Percentiles rank a stretch among this genome's conserved stretches.
Conservation (phyloP, 2,797 vertebrate species). For the Etheostoma perlongum region DNA sequence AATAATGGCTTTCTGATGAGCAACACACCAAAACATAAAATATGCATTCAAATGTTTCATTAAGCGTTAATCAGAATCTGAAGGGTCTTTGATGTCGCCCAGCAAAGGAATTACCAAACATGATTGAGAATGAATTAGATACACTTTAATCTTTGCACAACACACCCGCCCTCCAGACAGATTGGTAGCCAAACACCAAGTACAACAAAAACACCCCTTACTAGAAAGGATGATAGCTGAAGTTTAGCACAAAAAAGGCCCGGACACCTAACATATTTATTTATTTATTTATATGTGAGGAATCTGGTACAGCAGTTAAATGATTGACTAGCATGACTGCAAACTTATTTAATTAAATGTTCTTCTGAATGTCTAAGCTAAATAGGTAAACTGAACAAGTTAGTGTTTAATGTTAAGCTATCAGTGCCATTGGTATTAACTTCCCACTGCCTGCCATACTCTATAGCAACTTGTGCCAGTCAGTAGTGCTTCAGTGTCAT, state of each 20-base stretch:
- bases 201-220: conserved; percentile 14
- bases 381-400: neutral
- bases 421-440: neutral
- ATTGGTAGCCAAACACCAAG: conserved; percentile 4
- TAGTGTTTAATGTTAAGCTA: neutral
- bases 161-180: conserved; percentile 8
- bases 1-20: conserved; percentile 5
- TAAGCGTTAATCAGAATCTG: neutral
- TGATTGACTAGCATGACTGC: conserved; percentile 56
- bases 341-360: neutral
- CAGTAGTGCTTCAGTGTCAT: conserved; percentile 7
- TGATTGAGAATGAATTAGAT: conserved; percentile 23
- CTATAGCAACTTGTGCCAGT: neutral
- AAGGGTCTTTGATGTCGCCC: conserved; percentile 15
- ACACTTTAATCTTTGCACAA: conserved; percentile 32
- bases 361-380: too few relatives aligned
- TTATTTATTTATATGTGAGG: conserved; percentile 46
- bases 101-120: conserved; percentile 13
- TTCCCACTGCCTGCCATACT: neutral
- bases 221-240: conserved; percentile 23
- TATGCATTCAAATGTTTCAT: neutral
- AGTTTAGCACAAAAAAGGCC: conserved; percentile 5
- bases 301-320: conserved; percentile 58
- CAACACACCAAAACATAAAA: conserved; percentile 15
- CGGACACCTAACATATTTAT: conserved; percentile 30